Percentiles rank a stretch among this genome's conserved stretches.
Evolutionary conservation across 2,888 invertebrate species (phyloP).

Genomic region (Parnassius smintheus): DNA sequence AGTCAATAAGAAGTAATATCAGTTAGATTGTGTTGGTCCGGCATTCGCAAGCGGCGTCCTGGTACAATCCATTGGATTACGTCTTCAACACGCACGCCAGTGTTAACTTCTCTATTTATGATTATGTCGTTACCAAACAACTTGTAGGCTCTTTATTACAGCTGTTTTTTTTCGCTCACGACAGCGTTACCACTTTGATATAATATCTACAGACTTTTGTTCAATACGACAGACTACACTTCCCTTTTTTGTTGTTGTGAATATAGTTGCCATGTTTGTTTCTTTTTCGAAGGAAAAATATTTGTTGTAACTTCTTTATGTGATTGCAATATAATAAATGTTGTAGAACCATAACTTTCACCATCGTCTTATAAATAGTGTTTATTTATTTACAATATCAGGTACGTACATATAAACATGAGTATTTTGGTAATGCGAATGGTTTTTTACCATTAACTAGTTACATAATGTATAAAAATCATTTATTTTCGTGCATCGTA

Average conservation of each 20-base stretch:
- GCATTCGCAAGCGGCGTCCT: conserved; percentile 47
- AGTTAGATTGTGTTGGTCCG: conserved; percentile 43
- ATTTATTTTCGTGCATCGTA: too few relatives aligned
- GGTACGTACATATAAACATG: too few relatives aligned
- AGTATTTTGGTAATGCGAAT: too few relatives aligned
- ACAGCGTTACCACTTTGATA: conserved; percentile 66
- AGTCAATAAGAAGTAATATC: conserved; percentile 64
- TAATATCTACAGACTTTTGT: conserved; percentile 56
- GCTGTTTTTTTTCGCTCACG: conserved; percentile 76
- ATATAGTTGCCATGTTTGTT: conserved; percentile 13
- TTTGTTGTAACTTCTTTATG: too few relatives aligned
- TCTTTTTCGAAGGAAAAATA: too few relatives aligned
- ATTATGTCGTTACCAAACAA: conserved; percentile 73
- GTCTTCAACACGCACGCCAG: conserved; percentile 66
- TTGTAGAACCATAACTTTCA: too few relatives aligned
- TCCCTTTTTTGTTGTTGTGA: conserved; percentile 22
- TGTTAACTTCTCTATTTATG: conserved; percentile 66
- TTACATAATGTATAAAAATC: too few relatives aligned
- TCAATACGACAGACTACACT: conserved; percentile 7
- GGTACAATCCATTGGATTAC: conserved; percentile 72
- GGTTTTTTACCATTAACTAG: too few relatives aligned
- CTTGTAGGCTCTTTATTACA: conserved; percentile 80
- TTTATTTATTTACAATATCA: too few relatives aligned
- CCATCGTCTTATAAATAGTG: too few relatives aligned
- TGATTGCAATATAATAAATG: too few relatives aligned